Percentiles rank a stretch among this genome's conserved stretches.
Evolutionary conservation across 1,140 invertebrate genomes (phyloP).

Genomic region (Pseudachorutes palmiensis): DNA sequence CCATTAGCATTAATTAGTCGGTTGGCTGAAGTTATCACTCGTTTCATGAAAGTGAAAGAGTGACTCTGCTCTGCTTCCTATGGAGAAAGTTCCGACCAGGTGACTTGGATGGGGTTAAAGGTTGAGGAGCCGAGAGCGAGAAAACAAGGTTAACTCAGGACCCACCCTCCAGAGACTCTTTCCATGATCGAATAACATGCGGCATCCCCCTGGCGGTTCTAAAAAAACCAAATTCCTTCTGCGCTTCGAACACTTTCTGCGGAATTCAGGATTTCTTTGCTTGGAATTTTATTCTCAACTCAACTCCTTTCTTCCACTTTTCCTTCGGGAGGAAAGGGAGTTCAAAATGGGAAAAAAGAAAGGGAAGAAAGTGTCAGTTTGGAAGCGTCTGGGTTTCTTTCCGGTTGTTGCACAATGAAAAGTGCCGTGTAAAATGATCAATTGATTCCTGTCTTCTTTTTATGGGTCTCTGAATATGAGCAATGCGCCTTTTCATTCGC

Average conservation of each 20-base stretch:
- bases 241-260: neutral
- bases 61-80: neutral
- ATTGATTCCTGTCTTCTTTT: conserved; percentile 20
- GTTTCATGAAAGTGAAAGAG: neutral
- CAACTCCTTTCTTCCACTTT: neutral
- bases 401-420: conserved; percentile 22
- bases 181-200: neutral
- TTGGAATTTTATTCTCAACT: neutral
- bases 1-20: neutral
- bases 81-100: neutral
- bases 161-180: neutral
- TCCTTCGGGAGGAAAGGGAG: neutral
- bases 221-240: neutral
- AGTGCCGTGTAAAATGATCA: conserved; percentile 21
- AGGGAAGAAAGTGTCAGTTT: neutral
- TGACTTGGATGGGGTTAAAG: neutral
- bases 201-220: neutral
- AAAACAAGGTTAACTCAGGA: neutral
- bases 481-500: conserved; percentile 11
- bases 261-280: neutral
- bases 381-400: conserved; percentile 9
- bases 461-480: conserved; percentile 22
- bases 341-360: neutral
- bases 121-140: neutral
- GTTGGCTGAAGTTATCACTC: neutral